Conservation (phyloP, 2,113 vertebrate genomes). For the Cebidichthys violaceus region DNA sequence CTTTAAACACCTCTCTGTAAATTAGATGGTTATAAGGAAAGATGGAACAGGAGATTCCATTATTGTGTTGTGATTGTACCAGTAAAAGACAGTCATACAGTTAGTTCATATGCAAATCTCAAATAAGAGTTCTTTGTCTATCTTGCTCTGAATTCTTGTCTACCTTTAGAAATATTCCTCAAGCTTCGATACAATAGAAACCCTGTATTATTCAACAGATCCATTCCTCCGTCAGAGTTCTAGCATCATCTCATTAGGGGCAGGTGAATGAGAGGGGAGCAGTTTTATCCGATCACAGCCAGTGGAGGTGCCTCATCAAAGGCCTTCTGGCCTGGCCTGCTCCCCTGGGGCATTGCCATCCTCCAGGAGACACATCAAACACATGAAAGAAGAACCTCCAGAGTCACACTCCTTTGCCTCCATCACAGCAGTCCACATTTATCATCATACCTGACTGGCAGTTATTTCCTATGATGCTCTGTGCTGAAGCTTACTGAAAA, state of each 20-base stretch:
- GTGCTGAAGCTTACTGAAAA: background rate
- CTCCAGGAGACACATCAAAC: conserved; percentile 74
- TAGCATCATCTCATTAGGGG: conserved; percentile 27
- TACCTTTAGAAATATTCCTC: conserved; percentile 16
- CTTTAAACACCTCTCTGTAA: background rate
- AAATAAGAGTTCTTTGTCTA: background rate
- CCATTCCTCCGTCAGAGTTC: conserved; percentile 20
- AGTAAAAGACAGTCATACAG: conserved; percentile 9
- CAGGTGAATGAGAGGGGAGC: conserved; percentile 59
- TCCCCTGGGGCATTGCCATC: conserved; percentile 59
- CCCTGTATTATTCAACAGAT: conserved; percentile 27
- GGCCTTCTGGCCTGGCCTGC: conserved; percentile 63
- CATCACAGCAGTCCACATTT: conserved; percentile 52
- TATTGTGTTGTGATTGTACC: background rate
- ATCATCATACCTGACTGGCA: conserved; percentile 46
- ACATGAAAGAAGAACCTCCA: conserved; percentile 67
- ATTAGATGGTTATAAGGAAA: conserved; percentile 3
- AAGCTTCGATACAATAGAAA: conserved; percentile 9
- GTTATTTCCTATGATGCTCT: conserved; percentile 37
- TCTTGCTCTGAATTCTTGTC: conserved; percentile 9
- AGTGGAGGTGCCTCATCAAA: conserved; percentile 73
- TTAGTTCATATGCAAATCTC: conserved; percentile 3
- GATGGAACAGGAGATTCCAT: background rate
- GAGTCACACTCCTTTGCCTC: conserved; percentile 55
- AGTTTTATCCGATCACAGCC: conserved; percentile 67